Percentiles rank a stretch among this genome's conserved stretches.
Conservation (phyloP, 1,140 invertebrate species). For the Drosophila equinoxialis region DNA sequence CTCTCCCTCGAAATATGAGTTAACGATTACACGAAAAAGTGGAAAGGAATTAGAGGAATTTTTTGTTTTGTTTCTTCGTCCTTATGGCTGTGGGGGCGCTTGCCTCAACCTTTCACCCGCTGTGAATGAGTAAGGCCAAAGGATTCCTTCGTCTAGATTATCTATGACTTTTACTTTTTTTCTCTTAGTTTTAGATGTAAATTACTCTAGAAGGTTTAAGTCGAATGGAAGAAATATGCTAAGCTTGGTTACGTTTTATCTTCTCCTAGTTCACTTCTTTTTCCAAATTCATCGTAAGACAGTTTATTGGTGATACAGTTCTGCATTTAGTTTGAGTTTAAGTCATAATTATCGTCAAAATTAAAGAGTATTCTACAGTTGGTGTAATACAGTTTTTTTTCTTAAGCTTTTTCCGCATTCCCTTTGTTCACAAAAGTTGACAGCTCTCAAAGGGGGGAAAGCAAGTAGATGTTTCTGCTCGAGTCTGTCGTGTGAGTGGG, state of each 20-base stretch:
- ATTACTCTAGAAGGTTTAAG: too few relatives aligned
- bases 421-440: conserved; percentile 3
- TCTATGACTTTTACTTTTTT: conserved; percentile 6
- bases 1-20: neutral
- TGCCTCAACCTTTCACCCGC: conserved; percentile 1
- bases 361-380: too few relatives aligned
- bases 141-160: conserved; percentile 4
- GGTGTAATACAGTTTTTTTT: too few relatives aligned
- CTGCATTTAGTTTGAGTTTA: too few relatives aligned
- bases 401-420: neutral
- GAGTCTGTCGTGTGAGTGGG: neutral
- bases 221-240: too few relatives aligned
- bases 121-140: conserved; percentile 8
- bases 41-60: conserved; percentile 4
- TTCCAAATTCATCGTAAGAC: too few relatives aligned
- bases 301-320: too few relatives aligned
- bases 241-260: too few relatives aligned
- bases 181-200: too few relatives aligned
- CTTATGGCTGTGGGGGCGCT: neutral
- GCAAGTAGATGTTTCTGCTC: neutral
- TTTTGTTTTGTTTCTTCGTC: neutral
- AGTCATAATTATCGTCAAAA: too few relatives aligned
- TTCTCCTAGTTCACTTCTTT: too few relatives aligned
- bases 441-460: conserved; percentile 1
- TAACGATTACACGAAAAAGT: conserved; percentile 6